phyloP scores from a whole-genome alignment of 2,888 invertebrate species.

The Microctonus hyperodae region DNA sequence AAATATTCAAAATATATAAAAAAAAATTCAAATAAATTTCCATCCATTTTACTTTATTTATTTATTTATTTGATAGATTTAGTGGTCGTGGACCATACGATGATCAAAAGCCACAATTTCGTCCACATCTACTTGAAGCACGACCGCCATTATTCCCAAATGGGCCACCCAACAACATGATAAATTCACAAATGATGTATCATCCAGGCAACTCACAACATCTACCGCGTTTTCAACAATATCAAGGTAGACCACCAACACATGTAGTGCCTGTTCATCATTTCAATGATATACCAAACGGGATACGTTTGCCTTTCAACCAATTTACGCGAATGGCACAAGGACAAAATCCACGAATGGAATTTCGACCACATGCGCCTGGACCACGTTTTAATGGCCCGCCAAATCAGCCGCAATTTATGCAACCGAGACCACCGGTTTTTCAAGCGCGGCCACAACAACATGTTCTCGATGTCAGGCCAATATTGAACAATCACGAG shows the following conservation, averaged over 20 bases:
- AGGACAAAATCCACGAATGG: constrained; percentile 47
- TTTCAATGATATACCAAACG: constrained; percentile 45
- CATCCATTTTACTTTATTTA: too few species aligned
- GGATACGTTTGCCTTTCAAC: constrained; percentile 41
- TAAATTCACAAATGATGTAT: constrained; percentile 44
- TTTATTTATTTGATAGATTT: constrained; percentile 29
- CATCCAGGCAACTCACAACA: constrained; percentile 38
- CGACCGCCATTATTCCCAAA: constrained; percentile 49
- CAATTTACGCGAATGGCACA: constrained; percentile 48
- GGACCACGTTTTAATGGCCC: constrained; percentile 47
- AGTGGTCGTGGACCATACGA: constrained; percentile 33
- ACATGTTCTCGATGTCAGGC: constrained; percentile 40
- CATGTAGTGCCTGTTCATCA: constrained; percentile 50
- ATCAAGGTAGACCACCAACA: constrained; percentile 39
- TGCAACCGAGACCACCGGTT: constrained; percentile 44
- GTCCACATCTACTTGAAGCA: constrained; percentile 52
- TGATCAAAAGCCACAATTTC: constrained; percentile 41
- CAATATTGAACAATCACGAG: constrained; percentile 37
- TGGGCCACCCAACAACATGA: constrained; percentile 45
- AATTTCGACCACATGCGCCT: constrained; percentile 49
- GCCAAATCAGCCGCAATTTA: constrained; percentile 40
- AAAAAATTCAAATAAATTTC: too few species aligned
- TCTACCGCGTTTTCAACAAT: constrained; percentile 47
- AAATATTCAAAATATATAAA: too few species aligned
- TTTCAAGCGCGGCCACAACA: constrained; percentile 45